A percentile compares a stretch with the other conserved stretches of the same genome.
These are phyloP conservation scores for Cariama cristata DNA, from an alignment of 2,113 vertebrate species.

Conservation along the genomic window DNA sequence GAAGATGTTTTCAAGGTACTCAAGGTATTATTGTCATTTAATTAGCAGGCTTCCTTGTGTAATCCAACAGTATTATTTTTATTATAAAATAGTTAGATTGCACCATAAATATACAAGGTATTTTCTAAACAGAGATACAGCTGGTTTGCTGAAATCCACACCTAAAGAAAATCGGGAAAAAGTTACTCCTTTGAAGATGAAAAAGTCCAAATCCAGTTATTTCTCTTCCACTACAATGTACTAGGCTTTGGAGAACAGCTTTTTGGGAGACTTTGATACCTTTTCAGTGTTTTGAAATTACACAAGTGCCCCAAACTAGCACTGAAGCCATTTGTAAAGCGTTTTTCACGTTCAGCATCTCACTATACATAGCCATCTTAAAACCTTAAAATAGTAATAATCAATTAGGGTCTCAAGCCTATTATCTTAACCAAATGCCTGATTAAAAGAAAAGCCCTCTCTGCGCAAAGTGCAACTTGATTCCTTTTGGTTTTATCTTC, in stretches of 20 bases:
- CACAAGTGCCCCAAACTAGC: neutral
- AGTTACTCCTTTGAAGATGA: neutral
- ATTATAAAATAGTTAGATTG: constrained; percentile 6
- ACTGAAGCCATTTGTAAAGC: constrained; percentile 26
- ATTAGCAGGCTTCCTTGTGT: constrained; percentile 40
- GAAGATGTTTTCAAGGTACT: constrained; percentile 68
- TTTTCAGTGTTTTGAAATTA: constrained; percentile 4
- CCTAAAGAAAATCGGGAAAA: neutral
- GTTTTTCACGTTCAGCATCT: constrained; percentile 21
- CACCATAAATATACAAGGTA: neutral
- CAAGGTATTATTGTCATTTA: constrained; percentile 57
- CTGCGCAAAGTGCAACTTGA: constrained; percentile 61
- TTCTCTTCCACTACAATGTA: neutral
- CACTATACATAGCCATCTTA: constrained; percentile 59
- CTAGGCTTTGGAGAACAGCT: neutral
- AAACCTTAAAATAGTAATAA: constrained; percentile 73
- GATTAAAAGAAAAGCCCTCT: constrained; percentile 72
- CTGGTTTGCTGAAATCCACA: constrained; percentile 2
- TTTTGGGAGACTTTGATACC: neutral
- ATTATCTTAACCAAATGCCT: constrained; percentile 73
- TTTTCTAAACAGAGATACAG: constrained; percentile 42
- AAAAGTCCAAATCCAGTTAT: neutral
- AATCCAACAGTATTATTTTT: constrained; percentile 47
- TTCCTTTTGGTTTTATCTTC: constrained; percentile 67
- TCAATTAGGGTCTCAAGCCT: constrained; percentile 72